Conservation (phyloP, 2,797 vertebrate species). For the Sebastes kiyomatsui region DNA sequence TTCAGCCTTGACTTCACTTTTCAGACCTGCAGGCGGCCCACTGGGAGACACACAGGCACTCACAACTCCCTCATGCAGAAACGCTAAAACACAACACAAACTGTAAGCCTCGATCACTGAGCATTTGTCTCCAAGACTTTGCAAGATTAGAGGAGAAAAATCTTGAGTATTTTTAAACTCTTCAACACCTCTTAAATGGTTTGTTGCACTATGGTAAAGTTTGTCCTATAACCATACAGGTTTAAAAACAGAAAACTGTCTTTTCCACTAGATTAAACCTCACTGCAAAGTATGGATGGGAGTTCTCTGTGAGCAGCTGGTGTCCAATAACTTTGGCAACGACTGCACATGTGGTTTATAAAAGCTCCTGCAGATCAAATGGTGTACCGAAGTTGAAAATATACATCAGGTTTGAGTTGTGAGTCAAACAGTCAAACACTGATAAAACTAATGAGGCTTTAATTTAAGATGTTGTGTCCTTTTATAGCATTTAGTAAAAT, state of each 20-base stretch:
- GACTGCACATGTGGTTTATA: background rate
- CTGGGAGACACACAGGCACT: background rate
- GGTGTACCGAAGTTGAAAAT: background rate
- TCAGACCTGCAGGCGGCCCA: no score
- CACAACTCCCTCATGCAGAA: background rate
- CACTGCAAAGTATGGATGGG: background rate
- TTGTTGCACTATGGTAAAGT: background rate
- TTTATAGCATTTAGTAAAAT: background rate
- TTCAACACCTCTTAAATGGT: background rate
- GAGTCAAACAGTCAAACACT: constrained; percentile 6
- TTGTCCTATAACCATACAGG: background rate
- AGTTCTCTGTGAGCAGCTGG: background rate
- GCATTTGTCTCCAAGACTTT: constrained; percentile 8
- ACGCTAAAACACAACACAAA: background rate
- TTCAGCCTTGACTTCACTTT: no score
- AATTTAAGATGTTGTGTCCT: background rate
- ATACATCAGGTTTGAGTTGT: background rate
- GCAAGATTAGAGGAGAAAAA: background rate
- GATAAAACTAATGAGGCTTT: constrained; percentile 1
- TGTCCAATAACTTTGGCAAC: background rate
- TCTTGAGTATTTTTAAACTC: background rate
- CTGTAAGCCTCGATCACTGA: background rate
- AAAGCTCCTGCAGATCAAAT: background rate
- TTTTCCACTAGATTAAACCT: background rate
- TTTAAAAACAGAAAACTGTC: background rate